These are phyloP conservation scores for Cottoperca gobio DNA, from an alignment of 2,797 vertebrate species.

Conservation along the genomic window DNA sequence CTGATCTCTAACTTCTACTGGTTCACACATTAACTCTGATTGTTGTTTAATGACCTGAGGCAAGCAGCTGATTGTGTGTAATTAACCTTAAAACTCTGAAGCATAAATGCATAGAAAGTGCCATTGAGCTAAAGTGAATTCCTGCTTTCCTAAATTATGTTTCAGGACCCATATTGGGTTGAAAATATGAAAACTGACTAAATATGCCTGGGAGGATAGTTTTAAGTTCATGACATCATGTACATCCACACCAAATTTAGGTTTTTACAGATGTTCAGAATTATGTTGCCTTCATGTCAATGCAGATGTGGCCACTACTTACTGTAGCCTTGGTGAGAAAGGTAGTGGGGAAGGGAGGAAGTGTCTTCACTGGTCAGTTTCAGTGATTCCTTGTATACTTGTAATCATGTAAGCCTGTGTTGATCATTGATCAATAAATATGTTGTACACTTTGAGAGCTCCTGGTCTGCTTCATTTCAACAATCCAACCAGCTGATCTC, in stretches of 20 bases:
- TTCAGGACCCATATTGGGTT: conserved; percentile 76
- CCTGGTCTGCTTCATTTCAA: conserved; percentile 16
- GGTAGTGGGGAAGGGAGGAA: conserved; percentile 21
- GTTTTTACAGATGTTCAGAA: conserved; percentile 40
- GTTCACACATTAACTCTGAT: conserved; percentile 44
- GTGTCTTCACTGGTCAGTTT: conserved; percentile 63
- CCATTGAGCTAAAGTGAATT: conserved; percentile 9
- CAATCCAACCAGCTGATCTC: not conserved
- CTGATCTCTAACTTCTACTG: not conserved
- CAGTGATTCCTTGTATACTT: conserved; percentile 79
- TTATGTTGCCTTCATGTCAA: conserved; percentile 48
- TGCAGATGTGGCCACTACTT: conserved; percentile 26
- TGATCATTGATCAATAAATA: conserved; percentile 83
- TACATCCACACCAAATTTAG: conserved; percentile 1
- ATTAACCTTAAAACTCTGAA: conserved; percentile 13
- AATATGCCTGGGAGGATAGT: conserved; percentile 9
- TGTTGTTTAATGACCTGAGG: conserved; percentile 33
- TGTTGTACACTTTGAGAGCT: conserved; percentile 74
- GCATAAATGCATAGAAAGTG: conserved; percentile 9
- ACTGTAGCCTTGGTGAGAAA: conserved; percentile 27
- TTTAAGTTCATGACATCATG: conserved; percentile 3
- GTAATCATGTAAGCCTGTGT: conserved; percentile 79
- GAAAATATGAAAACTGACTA: conserved; percentile 13
- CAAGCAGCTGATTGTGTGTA: conserved; percentile 5
- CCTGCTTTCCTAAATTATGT: conserved; percentile 16